Evolutionary conservation across 2,888 invertebrate species (phyloP).

Genomic region (Andricus curvator): DNA sequence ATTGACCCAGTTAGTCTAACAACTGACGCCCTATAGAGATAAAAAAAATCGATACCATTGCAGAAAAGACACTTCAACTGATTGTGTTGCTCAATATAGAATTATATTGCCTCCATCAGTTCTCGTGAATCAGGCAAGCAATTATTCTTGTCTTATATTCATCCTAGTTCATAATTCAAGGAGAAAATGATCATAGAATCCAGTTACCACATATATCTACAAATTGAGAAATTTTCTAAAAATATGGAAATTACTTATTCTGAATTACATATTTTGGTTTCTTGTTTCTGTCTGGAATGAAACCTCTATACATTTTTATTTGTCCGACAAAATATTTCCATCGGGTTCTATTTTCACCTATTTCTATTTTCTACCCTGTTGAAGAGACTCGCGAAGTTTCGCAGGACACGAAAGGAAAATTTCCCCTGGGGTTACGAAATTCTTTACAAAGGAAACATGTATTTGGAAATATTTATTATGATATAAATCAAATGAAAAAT

Average conservation of each 20-base stretch:
- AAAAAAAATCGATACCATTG: conserved; percentile 32
- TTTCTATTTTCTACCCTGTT: neutral
- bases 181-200: neutral
- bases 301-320: neutral
- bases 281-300: too few species aligned
- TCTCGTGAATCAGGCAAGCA: neutral
- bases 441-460: neutral
- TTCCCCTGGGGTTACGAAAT: conserved; percentile 3
- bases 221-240: neutral
- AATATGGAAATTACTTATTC: neutral
- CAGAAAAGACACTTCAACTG: conserved; percentile 24
- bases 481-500: neutral
- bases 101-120: conserved; percentile 11
- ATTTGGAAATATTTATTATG: neutral
- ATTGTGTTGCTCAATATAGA: conserved; percentile 28
- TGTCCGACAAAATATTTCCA: conserved; percentile 9
- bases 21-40: conserved; percentile 17
- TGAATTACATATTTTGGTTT: neutral
- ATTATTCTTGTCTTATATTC: neutral
- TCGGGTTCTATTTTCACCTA: neutral
- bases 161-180: neutral
- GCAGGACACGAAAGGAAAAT: conserved; percentile 5
- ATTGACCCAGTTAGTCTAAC: conserved; percentile 16
- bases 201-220: neutral
- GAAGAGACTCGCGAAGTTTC: neutral